Conservation (phyloP, 2,113 vertebrate species). For the Macaca fascicularis region DNA sequence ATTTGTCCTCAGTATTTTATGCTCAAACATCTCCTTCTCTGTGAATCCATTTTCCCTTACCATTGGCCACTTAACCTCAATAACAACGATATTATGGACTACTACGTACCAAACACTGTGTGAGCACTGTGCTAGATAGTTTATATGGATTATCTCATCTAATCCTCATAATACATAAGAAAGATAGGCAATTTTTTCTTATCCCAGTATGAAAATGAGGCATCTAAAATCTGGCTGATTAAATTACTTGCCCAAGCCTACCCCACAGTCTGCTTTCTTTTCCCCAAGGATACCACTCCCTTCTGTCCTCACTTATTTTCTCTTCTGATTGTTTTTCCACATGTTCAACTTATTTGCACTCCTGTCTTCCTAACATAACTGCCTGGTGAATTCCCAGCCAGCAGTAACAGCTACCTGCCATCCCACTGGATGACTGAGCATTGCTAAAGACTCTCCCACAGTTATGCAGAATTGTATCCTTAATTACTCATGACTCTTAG, state of each 20-base stretch:
- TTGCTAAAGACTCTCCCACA: slow-evolving; percentile 54
- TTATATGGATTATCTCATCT: slow-evolving; percentile 13
- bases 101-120: neutral
- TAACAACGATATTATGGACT: neutral
- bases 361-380: neutral
- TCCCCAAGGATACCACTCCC: neutral
- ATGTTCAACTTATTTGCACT: neutral
- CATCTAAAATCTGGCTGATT: neutral
- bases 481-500: slow-evolving; percentile 49
- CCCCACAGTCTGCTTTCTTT: neutral
- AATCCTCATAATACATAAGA: neutral
- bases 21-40: neutral
- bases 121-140: neutral
- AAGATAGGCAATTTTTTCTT: neutral
- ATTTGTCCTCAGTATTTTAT: neutral
- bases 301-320: neutral
- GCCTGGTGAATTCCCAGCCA: neutral
- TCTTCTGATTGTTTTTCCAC: neutral
- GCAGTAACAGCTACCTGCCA: slow-evolving; percentile 3
- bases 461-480: slow-evolving; percentile 3
- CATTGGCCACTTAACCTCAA: neutral
- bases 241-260: neutral
- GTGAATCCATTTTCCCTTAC: neutral
- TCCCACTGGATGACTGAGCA: slow-evolving; percentile 42
- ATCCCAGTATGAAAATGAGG: neutral